These are phyloP conservation scores for Nematopogon swammerdamellus DNA, from an alignment of 2,888 invertebrate species.

Conservation along the genomic window DNA sequence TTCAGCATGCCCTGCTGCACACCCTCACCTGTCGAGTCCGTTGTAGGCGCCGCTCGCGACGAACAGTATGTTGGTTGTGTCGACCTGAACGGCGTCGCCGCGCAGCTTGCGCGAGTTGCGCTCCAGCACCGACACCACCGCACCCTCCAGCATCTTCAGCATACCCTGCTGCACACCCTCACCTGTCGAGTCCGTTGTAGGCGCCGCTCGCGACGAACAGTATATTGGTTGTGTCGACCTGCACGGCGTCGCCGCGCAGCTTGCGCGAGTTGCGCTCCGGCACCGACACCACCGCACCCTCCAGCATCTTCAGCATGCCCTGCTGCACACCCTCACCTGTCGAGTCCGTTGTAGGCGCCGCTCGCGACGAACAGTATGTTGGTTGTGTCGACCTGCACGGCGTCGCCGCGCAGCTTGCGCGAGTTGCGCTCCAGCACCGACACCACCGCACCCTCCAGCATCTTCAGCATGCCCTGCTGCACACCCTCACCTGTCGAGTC, in stretches of 20 bases:
- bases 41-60: slow-evolving; percentile 99
- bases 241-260: slow-evolving; percentile 90
- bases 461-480: slow-evolving; percentile 95
- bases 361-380: slow-evolving; percentile 99
- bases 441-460: slow-evolving; percentile 97
- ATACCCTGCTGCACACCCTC: slow-evolving; percentile 99
- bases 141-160: slow-evolving; percentile 97
- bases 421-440: slow-evolving; percentile 96
- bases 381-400: slow-evolving; percentile 96
- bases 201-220: slow-evolving; percentile 91
- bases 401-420: slow-evolving; percentile 90
- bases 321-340: slow-evolving; percentile 96
- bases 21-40: slow-evolving; percentile 91
- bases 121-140: slow-evolving; percentile 96
- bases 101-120: slow-evolving; percentile 89
- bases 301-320: slow-evolving; percentile 95
- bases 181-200: slow-evolving; percentile 36
- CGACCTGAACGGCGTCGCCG: slow-evolving; percentile 95
- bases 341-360: slow-evolving; percentile 25
- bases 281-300: slow-evolving; percentile 97
- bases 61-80: slow-evolving; percentile 98
- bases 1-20: slow-evolving; percentile 97
- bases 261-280: slow-evolving; percentile 94
- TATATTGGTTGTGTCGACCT: slow-evolving; percentile 98
- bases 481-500: slow-evolving; percentile 81